Evolutionary conservation across 2,113 vertebrate species (phyloP).

Genomic region (Eleginops maclovinus): DNA sequence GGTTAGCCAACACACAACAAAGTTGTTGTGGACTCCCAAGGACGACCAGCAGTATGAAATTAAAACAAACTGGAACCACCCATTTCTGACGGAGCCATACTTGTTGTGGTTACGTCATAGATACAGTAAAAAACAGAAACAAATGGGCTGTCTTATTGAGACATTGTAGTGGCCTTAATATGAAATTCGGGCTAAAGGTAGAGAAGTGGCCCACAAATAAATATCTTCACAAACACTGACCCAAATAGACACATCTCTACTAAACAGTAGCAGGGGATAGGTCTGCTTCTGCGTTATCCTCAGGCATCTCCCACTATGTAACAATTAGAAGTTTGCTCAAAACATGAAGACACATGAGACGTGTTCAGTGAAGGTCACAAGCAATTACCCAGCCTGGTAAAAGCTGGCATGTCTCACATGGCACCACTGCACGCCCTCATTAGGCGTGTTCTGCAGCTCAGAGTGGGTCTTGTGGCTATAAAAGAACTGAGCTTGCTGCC

Average conservation of each 20-base stretch:
- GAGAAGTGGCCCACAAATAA: neutral
- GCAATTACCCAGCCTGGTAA: slow-evolving; percentile 79
- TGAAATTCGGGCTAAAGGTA: neutral
- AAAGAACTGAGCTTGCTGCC: slow-evolving; percentile 70
- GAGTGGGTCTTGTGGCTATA: slow-evolving; percentile 76
- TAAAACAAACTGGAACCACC: slow-evolving; percentile 25
- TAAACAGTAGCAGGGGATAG: neutral
- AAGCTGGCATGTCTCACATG: slow-evolving; percentile 75
- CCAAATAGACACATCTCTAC: neutral
- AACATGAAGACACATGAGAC: slow-evolving; percentile 68
- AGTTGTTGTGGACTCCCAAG: slow-evolving; percentile 44
- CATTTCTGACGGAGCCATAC: slow-evolving; percentile 4
- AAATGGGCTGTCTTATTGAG: neutral
- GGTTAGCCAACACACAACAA: slow-evolving; percentile 43
- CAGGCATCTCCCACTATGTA: slow-evolving; percentile 48
- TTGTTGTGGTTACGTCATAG: neutral
- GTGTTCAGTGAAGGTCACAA: slow-evolving; percentile 78
- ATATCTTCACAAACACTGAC: neutral
- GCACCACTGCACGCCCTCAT: slow-evolving; percentile 76
- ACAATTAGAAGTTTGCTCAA: slow-evolving; percentile 64
- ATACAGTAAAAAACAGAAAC: neutral
- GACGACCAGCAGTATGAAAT: slow-evolving; percentile 22
- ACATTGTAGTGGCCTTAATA: neutral
- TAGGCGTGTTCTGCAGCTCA: slow-evolving; percentile 75
- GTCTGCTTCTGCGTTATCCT: slow-evolving; percentile 30